Conservation (phyloP, 2,888 invertebrate genomes). For the Acronicta aceris region DNA sequence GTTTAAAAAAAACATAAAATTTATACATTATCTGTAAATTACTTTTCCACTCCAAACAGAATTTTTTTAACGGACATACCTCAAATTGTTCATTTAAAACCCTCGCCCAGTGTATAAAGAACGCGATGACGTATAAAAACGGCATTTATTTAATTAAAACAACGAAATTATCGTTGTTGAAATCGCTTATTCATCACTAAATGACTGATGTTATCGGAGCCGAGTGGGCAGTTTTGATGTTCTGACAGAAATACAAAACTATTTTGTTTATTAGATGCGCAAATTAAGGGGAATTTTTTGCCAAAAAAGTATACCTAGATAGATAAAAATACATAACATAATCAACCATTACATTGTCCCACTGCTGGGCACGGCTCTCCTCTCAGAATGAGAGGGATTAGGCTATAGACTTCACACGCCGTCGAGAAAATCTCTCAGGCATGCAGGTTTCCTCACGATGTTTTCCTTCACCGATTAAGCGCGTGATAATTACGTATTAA, state of each 20-base stretch:
- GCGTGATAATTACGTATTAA: no score
- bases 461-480: no score
- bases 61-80: background rate
- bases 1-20: no score
- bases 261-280: conserved; percentile 38
- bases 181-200: conserved; percentile 53
- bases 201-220: conserved; percentile 56
- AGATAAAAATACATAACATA: no score
- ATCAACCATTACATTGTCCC: no score
- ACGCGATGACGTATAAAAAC: conserved; percentile 40
- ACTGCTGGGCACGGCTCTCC: no score
- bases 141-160: conserved; percentile 58
- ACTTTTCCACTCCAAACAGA: conserved; percentile 4
- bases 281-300: conserved; percentile 19
- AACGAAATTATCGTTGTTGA: conserved; percentile 44
- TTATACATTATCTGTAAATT: conserved; percentile 5
- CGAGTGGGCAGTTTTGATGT: conserved; percentile 32
- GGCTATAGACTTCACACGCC: no score
- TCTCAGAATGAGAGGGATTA: no score
- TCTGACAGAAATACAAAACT: conserved; percentile 24
- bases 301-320: background rate
- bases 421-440: no score
- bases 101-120: conserved; percentile 30
- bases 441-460: no score
- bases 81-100: conserved; percentile 37